Base-by-base conservation (phyloP, 64 coral and sea anemone genomes). In the Cladopsammia gracilis region DNA sequence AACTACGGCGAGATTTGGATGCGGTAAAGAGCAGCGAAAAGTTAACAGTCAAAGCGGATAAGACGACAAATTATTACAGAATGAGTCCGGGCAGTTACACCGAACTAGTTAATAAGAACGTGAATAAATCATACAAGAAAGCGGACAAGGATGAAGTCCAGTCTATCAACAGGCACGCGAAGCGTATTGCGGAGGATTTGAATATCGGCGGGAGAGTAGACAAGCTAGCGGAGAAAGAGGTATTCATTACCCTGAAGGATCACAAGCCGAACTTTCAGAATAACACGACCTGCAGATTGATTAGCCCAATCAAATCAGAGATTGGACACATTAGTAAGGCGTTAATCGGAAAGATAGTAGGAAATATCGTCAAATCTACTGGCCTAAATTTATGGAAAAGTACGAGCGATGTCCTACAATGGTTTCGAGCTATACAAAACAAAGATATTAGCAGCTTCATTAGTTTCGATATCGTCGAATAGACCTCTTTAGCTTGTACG, bases 331-430 rank as follows among this genome's bases (percentile, higher is more conserved):
- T 83, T 26, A 57, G 49, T 19, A 83, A 83, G 59, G 10, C 20
- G 7, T 59, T 83, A n/a, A 7, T 83, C 23, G 19, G n/a, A 7
- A n/a, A 20, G 13, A 14, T 83, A 45, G 79, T 83, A 64, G 59
- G 59, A 60, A 64, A 23, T 26, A 57, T 57, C 7, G 79, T 62
- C 51, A 23, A 8, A 18, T 16, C 53, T 58, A 57, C 79, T 58
- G 11, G n/a, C 6, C 14, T 83, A 58, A 83, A 83, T 58, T 52
- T 83, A 6, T 83, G 79, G 79, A 83, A 57, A 42, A 83, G 79
- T 34, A 83, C 79, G 15, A 18, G 53, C 8, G 49, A 54, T 20
- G 79, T 83, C 58, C 56, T 83, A 18, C 11, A 58, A 64, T 61
- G 79, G 79, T 83, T 25, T n/a, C 8, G n/a, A 5, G 23, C 18